phyloP scores from a whole-genome alignment of 2,888 invertebrate species.

The Apodemia mormo region DNA sequence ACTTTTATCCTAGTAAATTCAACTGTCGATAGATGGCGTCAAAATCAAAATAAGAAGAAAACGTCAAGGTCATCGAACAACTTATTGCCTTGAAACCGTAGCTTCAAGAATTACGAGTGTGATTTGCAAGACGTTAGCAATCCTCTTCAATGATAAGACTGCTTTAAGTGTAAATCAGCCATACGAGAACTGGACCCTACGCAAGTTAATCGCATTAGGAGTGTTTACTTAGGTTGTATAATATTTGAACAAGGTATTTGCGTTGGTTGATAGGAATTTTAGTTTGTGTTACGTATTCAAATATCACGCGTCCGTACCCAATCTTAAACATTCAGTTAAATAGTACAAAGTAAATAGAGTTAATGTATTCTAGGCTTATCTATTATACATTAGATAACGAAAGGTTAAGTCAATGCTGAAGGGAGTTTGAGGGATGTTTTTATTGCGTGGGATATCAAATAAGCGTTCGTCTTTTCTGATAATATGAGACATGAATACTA shows the following conservation, averaged over 20 bases:
- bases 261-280: constrained; percentile 6
- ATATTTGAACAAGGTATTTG: constrained; percentile 11
- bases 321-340: not conserved
- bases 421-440: too few relatives aligned
- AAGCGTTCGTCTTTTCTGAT: too few relatives aligned
- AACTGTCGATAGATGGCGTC: too few relatives aligned
- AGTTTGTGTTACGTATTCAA: constrained; percentile 15
- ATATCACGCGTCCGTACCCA: not conserved
- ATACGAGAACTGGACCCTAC: constrained; percentile 3
- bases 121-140: not conserved
- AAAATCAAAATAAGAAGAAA: too few relatives aligned
- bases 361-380: not conserved
- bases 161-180: constrained; percentile 5
- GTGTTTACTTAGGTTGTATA: constrained; percentile 8
- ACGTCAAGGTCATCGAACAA: too few relatives aligned
- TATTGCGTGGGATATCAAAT: too few relatives aligned
- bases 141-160: not conserved
- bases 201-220: constrained; percentile 15
- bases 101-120: not conserved
- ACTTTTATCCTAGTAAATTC: too few relatives aligned
- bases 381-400: not conserved
- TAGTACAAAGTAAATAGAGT: not conserved
- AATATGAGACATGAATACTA: too few relatives aligned
- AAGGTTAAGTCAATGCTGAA: not conserved
- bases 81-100: not conserved